Base-by-base conservation (phyloP, 2,888 invertebrate species). In the Sarcophaga caerulescens region DNA sequence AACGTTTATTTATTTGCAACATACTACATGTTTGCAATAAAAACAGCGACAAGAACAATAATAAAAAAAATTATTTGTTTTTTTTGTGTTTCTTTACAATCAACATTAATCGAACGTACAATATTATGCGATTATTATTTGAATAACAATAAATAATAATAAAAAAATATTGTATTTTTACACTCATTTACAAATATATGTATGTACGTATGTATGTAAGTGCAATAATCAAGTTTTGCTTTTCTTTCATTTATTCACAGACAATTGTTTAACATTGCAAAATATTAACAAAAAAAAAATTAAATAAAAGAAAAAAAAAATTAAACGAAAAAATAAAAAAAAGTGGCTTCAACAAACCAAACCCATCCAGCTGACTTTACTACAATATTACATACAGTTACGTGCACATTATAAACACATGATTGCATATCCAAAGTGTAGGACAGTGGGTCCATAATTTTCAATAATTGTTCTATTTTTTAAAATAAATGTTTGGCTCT, bases 191-290 rank as follows among this genome's bases (percentile, higher is more conserved):
- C 63, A 62, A 8, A 73, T 60, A 44, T 12, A 57, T 44, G 44
- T 79, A 14, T 19, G 21, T 79, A 71, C 57, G 23, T 70, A 23
- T 52, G 45, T 70, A 19, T 65, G 52, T 59, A 73, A 80, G 73
- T 80, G 73, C 80, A 60, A 80, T 73, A 80, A 80, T 73, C 73
- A 80, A 73, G 80, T 80, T 80, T 74, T 59, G 45, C 63, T 19
- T 25, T 76, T 59, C 66, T 66, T 66, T 68, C 14, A 14, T 14
- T 45, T 68, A 4, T 23, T 1, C 17, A 2, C 25, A 52, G 47
- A 57, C 71, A 73, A 57, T 66, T 73, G 57, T 71, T 62, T 71
- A 63, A 73, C 47, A 71, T 71, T 71, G 79, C 79, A 80, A 80
- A 80, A 80, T 60, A 44, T 69, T 69, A 68, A 47, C 66, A 60